phyloP scores from a whole-genome alignment of 2,797 vertebrate genomes.

The Xyrichtys novacula region DNA sequence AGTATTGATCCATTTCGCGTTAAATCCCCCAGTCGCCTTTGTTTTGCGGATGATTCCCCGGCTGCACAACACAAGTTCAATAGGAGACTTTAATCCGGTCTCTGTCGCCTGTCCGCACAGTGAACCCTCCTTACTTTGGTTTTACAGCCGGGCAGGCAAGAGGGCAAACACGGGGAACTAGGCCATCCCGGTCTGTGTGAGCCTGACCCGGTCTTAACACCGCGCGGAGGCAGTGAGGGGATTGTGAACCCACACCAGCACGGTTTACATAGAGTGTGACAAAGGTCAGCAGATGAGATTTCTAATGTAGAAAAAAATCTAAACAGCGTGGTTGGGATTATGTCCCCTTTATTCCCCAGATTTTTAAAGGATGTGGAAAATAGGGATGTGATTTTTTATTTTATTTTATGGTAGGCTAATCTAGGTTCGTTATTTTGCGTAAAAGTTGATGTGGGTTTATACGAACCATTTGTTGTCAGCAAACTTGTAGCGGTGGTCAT shows the following conservation, averaged over 20 bases:
- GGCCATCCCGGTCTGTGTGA: constrained; percentile 64
- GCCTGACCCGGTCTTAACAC: constrained; percentile 65
- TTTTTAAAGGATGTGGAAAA: no score
- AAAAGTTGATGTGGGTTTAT: neutral
- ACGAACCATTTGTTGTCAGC: constrained; percentile 97
- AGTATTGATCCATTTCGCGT: no score
- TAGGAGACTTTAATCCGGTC: constrained; percentile 66
- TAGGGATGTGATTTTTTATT: no score
- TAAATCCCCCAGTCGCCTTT: no score
- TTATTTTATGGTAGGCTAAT: no score
- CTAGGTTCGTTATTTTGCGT: no score
- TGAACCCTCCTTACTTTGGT: constrained; percentile 74
- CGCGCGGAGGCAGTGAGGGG: constrained; percentile 13
- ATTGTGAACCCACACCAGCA: constrained; percentile 17
- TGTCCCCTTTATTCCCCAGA: neutral
- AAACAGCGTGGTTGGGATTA: no score
- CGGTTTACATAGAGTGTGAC: neutral
- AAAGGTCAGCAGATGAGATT: neutral
- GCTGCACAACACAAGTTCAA: constrained; percentile 41
- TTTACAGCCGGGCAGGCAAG: constrained; percentile 68
- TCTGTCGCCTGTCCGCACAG: constrained; percentile 66
- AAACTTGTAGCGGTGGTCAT: constrained; percentile 98
- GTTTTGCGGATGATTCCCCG: constrained; percentile 39
- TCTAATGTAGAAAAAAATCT: neutral
- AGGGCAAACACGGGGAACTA: constrained; percentile 66